These are phyloP conservation scores for Silurus lanzhouensis DNA, from an alignment of 2,797 vertebrate species.

Conservation along the genomic window DNA sequence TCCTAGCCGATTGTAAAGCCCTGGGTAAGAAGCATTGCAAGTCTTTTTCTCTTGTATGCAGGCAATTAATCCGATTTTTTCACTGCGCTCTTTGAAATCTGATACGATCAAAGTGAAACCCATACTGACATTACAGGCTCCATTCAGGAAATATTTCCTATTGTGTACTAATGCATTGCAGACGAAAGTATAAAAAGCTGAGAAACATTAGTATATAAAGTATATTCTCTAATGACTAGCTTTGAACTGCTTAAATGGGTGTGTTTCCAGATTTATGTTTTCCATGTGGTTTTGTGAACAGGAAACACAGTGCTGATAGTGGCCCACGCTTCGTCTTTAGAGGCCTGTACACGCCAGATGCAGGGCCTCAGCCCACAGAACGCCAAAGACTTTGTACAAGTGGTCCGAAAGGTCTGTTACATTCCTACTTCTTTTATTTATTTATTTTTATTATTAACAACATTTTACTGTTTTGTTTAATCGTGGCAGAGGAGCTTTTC, in stretches of 20 bases:
- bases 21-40: slow-evolving; percentile 77
- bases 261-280: slow-evolving; percentile 29
- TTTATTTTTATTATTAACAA: not conserved
- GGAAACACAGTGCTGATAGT: slow-evolving; percentile 96
- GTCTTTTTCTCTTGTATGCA: not conserved
- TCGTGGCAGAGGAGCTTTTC: not conserved
- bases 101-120: not conserved
- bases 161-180: slow-evolving; percentile 5
- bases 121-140: not conserved
- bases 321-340: slow-evolving; percentile 95
- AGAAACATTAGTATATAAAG: not conserved
- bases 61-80: not conserved
- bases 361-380: slow-evolving; percentile 94
- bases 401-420: slow-evolving; percentile 90
- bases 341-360: slow-evolving; percentile 96
- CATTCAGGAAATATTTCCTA: slow-evolving; percentile 12
- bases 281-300: slow-evolving; percentile 67
- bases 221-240: slow-evolving; percentile 15
- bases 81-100: not conserved
- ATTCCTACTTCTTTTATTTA: slow-evolving; percentile 3
- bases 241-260: slow-evolving; percentile 15
- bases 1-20: slow-evolving; percentile 90
- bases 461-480: not conserved
- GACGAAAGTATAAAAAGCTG: not conserved
- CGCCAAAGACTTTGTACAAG: slow-evolving; percentile 98